Conservation (phyloP, 2,113 vertebrate species). For the Eonycteris spelaea region DNA sequence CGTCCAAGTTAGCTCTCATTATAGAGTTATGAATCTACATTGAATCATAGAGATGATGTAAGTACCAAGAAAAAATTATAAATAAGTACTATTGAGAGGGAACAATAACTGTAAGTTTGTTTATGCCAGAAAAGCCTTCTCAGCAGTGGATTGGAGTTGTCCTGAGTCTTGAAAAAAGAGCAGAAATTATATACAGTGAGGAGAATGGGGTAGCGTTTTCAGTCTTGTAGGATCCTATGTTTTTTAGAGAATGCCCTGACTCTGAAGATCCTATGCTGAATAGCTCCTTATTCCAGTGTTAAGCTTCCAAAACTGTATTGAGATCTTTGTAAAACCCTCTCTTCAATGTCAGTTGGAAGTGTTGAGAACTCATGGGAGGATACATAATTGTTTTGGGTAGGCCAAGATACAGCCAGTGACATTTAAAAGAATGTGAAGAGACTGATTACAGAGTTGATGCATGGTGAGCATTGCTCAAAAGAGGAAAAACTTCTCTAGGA, state of each 20-base stretch:
- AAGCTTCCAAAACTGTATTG: neutral
- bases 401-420: neutral
- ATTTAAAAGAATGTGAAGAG: slow-evolving; percentile 17
- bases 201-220: neutral
- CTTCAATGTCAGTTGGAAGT: neutral
- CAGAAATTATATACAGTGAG: neutral
- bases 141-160: neutral
- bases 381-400: slow-evolving; percentile 2
- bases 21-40: neutral
- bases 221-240: neutral
- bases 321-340: neutral
- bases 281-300: neutral
- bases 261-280: neutral
- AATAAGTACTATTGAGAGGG: neutral
- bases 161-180: slow-evolving; percentile 13
- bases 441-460: neutral
- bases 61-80: neutral
- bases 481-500: neutral
- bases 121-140: slow-evolving; percentile 2
- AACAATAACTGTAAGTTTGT: neutral
- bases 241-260: neutral
- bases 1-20: slow-evolving; percentile 15
- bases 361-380: neutral
- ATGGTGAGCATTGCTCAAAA: neutral
- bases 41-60: neutral